Conservation (phyloP, 1,140 invertebrate species). For the Caerostris darwini region DNA sequence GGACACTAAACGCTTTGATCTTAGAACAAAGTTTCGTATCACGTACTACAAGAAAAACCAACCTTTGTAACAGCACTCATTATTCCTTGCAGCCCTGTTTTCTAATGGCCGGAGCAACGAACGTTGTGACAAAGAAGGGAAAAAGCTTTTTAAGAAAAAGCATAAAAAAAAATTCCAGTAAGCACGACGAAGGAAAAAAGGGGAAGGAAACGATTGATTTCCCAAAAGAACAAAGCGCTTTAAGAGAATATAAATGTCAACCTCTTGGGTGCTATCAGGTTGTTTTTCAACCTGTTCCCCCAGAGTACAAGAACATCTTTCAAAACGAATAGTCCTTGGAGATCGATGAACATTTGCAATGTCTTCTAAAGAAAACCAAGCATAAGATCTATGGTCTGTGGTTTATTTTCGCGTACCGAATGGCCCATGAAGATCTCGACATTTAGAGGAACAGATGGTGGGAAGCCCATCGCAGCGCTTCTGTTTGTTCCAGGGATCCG, state of each 20-base stretch:
- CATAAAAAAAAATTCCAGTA: not conserved
- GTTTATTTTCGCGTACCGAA: constrained; percentile 53
- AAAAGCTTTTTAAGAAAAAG: constrained; percentile 1
- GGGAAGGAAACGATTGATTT: constrained; percentile 54
- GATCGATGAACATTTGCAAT: constrained; percentile 73
- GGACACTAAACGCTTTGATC: too few species aligned
- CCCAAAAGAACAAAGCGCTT: constrained; percentile 64
- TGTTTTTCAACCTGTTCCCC: constrained; percentile 72
- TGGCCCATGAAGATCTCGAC: constrained; percentile 37
- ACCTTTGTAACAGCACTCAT: not conserved
- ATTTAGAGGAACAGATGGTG: constrained; percentile 35
- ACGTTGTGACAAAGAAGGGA: not conserved
- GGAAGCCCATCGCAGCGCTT: not conserved
- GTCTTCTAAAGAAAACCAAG: constrained; percentile 54
- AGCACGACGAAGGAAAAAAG: not conserved
- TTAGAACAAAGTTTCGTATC: too few species aligned
- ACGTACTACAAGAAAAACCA: not conserved
- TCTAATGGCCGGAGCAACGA: not conserved
- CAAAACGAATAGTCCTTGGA: constrained; percentile 63
- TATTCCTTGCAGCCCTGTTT: not conserved
- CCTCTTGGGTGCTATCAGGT: constrained; percentile 74
- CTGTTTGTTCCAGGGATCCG: not conserved
- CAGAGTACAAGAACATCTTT: constrained; percentile 64
- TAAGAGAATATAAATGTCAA: constrained; percentile 77
- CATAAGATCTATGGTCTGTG: constrained; percentile 17